Percentiles rank a stretch among this genome's conserved stretches.
Evolutionary conservation across 1,140 invertebrate genomes (phyloP).

Genomic region (Coelopa frigida): DNA sequence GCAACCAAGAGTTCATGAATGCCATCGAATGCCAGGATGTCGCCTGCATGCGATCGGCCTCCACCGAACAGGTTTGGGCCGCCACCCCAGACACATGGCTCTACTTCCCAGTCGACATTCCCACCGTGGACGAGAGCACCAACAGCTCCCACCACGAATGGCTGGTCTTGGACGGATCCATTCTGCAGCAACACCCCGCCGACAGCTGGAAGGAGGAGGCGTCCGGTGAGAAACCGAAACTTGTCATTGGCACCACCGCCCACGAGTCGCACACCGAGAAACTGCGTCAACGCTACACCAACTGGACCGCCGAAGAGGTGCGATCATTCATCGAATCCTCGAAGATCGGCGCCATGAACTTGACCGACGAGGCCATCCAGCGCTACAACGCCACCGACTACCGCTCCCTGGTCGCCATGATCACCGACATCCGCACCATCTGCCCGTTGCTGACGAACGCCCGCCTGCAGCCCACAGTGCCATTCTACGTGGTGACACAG

Average conservation of each 20-base stretch:
- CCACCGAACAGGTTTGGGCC: slow-evolving; percentile 57
- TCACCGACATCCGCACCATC: slow-evolving; percentile 69
- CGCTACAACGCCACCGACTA: slow-evolving; percentile 58
- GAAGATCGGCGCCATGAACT: slow-evolving; percentile 52
- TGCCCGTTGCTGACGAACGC: slow-evolving; percentile 66
- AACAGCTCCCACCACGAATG: slow-evolving; percentile 62
- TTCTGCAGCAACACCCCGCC: slow-evolving; percentile 57
- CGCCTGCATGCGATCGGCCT: slow-evolving; percentile 54
- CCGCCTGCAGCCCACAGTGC: slow-evolving; percentile 51
- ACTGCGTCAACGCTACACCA: slow-evolving; percentile 51
- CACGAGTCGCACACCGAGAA: slow-evolving; percentile 58
- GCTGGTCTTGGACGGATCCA: slow-evolving; percentile 64
- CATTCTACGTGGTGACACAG: slow-evolving; percentile 67
- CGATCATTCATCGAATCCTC: slow-evolving; percentile 57
- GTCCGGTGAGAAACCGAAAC: slow-evolving; percentile 47
- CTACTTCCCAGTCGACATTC: slow-evolving; percentile 53
- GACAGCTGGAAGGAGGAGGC: slow-evolving; percentile 49
- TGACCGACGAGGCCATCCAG: slow-evolving; percentile 54
- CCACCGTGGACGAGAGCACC: slow-evolving; percentile 49
- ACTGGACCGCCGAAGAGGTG: slow-evolving; percentile 56
- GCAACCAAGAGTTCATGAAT: slow-evolving; percentile 54
- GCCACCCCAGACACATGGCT: slow-evolving; percentile 64
- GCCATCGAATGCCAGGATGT: slow-evolving; percentile 47
- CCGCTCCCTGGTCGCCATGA: slow-evolving; percentile 59
- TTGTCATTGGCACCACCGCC: slow-evolving; percentile 66